phyloP scores from a whole-genome alignment of 2,888 invertebrate genomes.

The Lycia hirtaria region DNA sequence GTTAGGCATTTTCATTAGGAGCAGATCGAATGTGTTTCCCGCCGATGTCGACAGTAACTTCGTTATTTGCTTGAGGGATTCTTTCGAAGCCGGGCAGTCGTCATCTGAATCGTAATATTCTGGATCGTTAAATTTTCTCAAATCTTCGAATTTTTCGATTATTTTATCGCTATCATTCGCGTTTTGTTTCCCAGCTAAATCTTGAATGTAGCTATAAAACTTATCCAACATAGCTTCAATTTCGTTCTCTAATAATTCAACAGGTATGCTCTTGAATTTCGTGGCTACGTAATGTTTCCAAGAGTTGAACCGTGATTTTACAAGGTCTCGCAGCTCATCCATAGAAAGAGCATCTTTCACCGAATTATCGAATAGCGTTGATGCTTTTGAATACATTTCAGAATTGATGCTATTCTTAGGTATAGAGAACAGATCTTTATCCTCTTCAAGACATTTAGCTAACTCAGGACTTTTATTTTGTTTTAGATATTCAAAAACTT shows the following conservation, averaged over 20 bases:
- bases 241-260: conserved; percentile 68
- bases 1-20: conserved; percentile 71
- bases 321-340: conserved; percentile 67
- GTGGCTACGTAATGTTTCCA: conserved; percentile 72
- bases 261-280: conserved; percentile 70
- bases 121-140: conserved; percentile 52
- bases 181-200: conserved; percentile 63
- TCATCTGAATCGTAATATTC: conserved; percentile 50
- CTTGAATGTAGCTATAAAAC: conserved; percentile 72
- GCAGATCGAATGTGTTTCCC: conserved; percentile 68
- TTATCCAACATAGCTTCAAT: conserved; percentile 72
- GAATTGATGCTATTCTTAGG: conserved; percentile 61
- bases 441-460: conserved; percentile 66
- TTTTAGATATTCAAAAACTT: conserved; percentile 73
- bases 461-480: conserved; percentile 68
- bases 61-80: conserved; percentile 65
- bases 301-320: conserved; percentile 64
- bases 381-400: conserved; percentile 68
- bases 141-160: conserved; percentile 65
- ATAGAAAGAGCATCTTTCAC: conserved; percentile 73
- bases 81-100: conserved; percentile 60
- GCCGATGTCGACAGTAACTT: conserved; percentile 64
- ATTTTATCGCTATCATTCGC: conserved; percentile 61
- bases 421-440: conserved; percentile 58
- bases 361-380: conserved; percentile 68